Evolutionary conservation across 2,113 vertebrate species (phyloP), one percentile per base, ranked within the genome.

Genomic region (Malurus cyaneus): DNA sequence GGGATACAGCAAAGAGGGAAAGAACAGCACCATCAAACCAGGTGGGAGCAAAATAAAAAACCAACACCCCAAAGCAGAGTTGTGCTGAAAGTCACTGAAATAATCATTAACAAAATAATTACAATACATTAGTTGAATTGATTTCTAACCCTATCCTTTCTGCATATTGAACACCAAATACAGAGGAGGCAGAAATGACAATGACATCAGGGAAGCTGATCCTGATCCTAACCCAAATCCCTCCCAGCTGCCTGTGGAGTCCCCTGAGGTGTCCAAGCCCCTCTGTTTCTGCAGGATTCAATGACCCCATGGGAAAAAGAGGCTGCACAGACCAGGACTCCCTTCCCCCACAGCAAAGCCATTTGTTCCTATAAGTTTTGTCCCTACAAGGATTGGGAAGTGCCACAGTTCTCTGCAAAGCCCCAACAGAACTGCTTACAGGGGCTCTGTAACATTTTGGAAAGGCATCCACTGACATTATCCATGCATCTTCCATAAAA

Each of bases 231-330:
- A 26, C 52, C 11, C 29, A 73, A 32, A 52, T 32, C 24, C 3
- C n/a, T 61, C 46, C 66, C 39, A 8, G 14, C 44, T 19, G 47
- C 20, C 1, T 2, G 1, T 0, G 14, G 66, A 2, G 8, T n/a
- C 78, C 88, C 20, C 1, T 3, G 1, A 0, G 14, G 66, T 2
- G 8, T n/a, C 78, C 88, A 16, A 18, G 28, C 1, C 26, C 29
- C 2, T 0, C 1, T 0, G 1, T 3, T 5, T 7, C 79, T 4
- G 6, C 9, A 14, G 57, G 36, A 12, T 14, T 0, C 3, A 8
- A 62, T n/a, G 80, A 52, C 65, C 79, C 41, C 7, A 0, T 1
- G 41, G 56, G 18, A 47, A 31, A 16, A 32, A 29, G 64, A 47
- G 21, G 44, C 60, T 39, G 80, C 39, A 66, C 14, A 62, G 52